Evolutionary conservation across 1,140 invertebrate genomes (phyloP).

Genomic region (Drosophila tropicalis): DNA sequence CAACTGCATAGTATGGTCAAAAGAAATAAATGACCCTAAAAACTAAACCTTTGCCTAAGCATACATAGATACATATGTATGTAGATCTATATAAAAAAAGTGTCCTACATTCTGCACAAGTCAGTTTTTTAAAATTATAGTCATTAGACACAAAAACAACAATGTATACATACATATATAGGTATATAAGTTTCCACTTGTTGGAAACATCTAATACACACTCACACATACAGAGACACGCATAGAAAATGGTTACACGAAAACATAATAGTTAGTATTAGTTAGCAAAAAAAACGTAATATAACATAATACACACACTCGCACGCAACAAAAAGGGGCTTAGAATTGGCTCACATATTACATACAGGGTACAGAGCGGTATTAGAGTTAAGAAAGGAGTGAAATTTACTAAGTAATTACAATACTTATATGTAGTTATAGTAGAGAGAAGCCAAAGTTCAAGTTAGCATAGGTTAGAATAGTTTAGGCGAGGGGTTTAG

Average conservation of each 20-base stretch:
- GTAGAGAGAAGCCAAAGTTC: not conserved
- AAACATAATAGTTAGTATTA: constrained; percentile 12
- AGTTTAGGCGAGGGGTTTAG: not conserved
- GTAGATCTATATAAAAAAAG: not conserved
- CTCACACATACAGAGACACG: constrained; percentile 43
- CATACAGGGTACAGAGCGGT: not conserved
- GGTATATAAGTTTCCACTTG: not conserved
- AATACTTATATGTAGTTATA: not conserved
- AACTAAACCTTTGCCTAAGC: constrained; percentile 7
- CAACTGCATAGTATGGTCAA: constrained; percentile 83
- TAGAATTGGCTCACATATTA: constrained; percentile 1
- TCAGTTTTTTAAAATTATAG: not conserved
- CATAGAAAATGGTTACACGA: constrained; percentile 28
- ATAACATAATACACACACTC: constrained; percentile 19
- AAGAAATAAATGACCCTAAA: constrained; percentile 64
- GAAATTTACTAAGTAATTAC: not conserved
- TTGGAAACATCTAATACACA: constrained; percentile 21
- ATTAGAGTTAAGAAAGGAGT: not conserved
- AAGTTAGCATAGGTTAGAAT: constrained; percentile 1
- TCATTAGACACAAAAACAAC: too few species aligned
- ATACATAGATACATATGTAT: too few species aligned
- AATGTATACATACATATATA: too few species aligned
- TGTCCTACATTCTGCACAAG: not conserved
- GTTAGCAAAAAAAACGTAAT: constrained; percentile 17
- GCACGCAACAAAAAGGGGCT: not conserved